Conservation (phyloP, 2,113 vertebrate species). For the Hoplias malabaricus region DNA sequence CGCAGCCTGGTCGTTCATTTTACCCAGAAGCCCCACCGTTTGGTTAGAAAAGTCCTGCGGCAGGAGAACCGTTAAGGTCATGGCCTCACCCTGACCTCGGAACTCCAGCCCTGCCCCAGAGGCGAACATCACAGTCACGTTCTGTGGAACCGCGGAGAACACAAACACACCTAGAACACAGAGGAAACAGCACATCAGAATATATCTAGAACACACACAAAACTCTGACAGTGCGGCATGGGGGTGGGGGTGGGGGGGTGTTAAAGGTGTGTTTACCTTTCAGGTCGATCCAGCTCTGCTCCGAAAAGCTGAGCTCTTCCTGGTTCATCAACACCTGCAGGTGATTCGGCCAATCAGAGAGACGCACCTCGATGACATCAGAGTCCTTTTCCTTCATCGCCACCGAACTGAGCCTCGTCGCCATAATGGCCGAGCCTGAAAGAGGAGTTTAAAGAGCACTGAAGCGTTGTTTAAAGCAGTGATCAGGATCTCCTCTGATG, state of each 20-base stretch:
- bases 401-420: constrained; percentile 75
- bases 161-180: constrained; percentile 80
- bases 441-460: not conserved
- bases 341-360: not conserved
- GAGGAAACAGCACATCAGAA: not conserved
- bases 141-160: constrained; percentile 66
- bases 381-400: constrained; percentile 78
- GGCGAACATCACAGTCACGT: constrained; percentile 84
- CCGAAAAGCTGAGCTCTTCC: constrained; percentile 70
- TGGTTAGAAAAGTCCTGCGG: constrained; percentile 76
- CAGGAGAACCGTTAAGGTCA: constrained; percentile 79
- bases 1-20: constrained; percentile 72
- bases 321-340: constrained; percentile 83
- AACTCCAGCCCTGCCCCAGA: constrained; percentile 86
- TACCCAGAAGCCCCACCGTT: constrained; percentile 83
- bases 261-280: constrained; percentile 76
- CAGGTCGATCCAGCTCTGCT: constrained; percentile 85
- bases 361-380: constrained; percentile 82
- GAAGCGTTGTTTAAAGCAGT: too few relatives aligned
- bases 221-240: not conserved
- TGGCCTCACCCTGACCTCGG: constrained; percentile 60
- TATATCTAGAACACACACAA: not conserved
- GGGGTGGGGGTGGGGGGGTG: too few relatives aligned
- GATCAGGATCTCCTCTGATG: too few relatives aligned
- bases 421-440: constrained; percentile 59